phyloP scores from a whole-genome alignment of 2,113 vertebrate species.

The Gopherus flavomarginatus region DNA sequence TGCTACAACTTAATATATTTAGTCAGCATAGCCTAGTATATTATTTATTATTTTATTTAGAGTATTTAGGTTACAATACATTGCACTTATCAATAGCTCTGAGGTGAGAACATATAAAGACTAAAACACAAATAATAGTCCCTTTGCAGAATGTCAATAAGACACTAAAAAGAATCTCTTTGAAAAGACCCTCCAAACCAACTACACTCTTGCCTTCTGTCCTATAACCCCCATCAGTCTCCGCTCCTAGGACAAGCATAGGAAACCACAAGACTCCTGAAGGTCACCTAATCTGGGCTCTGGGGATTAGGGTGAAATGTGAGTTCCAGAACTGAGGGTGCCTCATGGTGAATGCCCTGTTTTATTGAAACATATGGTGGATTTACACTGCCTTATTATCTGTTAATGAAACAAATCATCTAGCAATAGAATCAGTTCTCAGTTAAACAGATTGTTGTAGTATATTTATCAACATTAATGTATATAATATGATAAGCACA shows the following conservation, averaged over 20 bases:
- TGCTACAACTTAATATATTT: not conserved
- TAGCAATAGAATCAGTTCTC: not conserved
- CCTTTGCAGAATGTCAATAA: not conserved
- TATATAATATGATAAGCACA: too few species aligned
- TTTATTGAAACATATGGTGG: accelerated
- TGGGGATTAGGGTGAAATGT: not conserved
- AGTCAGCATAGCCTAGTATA: not conserved
- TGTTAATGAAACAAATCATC: not conserved
- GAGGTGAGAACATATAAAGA: not conserved
- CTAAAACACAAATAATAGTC: not conserved
- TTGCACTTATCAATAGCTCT: not conserved
- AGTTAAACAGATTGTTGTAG: conserved; percentile 5
- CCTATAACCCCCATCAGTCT: not conserved
- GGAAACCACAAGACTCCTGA: not conserved
- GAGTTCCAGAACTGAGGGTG: not conserved
- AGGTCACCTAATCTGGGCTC: not conserved
- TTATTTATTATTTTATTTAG: not conserved
- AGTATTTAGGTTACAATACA: not conserved
- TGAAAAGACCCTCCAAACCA: not conserved
- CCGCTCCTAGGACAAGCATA: not conserved
- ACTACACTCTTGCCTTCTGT: not conserved
- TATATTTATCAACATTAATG: not conserved
- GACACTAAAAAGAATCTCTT: conserved; percentile 7
- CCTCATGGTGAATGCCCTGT: not conserved
- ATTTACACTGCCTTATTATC: not conserved